Evolutionary conservation across 2,797 vertebrate genomes (phyloP).

Genomic region (Propithecus perrieri): DNA sequence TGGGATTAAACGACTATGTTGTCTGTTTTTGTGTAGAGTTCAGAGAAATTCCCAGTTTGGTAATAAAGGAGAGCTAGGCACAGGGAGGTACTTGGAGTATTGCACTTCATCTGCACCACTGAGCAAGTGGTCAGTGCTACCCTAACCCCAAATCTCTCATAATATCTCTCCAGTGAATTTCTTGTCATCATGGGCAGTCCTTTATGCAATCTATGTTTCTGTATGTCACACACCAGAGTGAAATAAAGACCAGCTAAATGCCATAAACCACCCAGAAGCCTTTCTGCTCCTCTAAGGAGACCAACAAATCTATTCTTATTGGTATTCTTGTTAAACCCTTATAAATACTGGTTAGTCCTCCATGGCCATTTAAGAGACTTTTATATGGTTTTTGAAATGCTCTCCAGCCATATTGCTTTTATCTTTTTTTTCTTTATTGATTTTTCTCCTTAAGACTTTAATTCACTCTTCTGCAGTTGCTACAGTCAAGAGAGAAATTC

Average conservation of each 20-base stretch:
- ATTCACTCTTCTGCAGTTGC: constrained; percentile 84
- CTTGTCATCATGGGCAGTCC: neutral
- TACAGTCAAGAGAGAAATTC: constrained; percentile 84
- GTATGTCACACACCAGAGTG: constrained; percentile 12
- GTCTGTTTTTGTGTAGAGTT: constrained; percentile 2
- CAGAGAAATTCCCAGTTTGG: neutral
- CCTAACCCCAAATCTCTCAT: neutral
- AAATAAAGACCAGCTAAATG: constrained; percentile 68
- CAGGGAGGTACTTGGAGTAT: neutral
- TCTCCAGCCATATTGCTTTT: constrained; percentile 75
- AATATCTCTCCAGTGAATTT: neutral
- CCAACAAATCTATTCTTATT: constrained; percentile 65
- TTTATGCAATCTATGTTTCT: constrained; percentile 32
- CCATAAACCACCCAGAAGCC: constrained; percentile 59
- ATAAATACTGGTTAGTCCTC: constrained; percentile 73
- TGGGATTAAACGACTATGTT: neutral
- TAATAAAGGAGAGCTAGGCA: neutral
- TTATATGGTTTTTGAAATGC: constrained; percentile 76
- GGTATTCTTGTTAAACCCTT: constrained; percentile 60
- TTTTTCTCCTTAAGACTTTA: constrained; percentile 87
- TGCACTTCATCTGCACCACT: neutral
- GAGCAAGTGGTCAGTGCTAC: neutral
- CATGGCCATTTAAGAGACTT: constrained; percentile 55
- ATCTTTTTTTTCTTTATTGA: constrained; percentile 82
- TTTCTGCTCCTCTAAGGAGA: constrained; percentile 49